A percentile compares a stretch with the other conserved stretches of the same genome.
phyloP scores from a whole-genome alignment of 2,113 vertebrate genomes.

The Salvelinus fontinalis region DNA sequence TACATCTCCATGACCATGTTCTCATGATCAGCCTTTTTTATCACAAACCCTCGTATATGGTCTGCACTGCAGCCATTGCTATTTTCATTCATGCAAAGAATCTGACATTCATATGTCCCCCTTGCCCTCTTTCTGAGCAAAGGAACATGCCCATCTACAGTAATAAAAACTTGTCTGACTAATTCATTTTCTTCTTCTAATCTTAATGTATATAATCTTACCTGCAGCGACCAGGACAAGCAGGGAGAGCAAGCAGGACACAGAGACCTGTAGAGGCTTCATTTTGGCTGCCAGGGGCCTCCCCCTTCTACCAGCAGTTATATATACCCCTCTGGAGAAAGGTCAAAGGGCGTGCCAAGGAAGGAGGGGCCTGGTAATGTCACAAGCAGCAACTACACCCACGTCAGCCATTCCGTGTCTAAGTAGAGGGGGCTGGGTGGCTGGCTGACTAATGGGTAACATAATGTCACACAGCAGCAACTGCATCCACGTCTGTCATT shows the following conservation, averaged over 20 bases:
- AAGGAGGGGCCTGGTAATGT: slow-evolving; percentile 36
- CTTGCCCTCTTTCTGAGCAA: too few species aligned
- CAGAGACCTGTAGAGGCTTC: slow-evolving; percentile 57
- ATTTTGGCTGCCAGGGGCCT: slow-evolving; percentile 72
- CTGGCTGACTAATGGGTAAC: slow-evolving; percentile 31
- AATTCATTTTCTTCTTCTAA: neutral
- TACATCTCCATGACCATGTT: too few species aligned
- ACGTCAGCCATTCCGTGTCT: neutral
- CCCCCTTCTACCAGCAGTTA: slow-evolving; percentile 41
- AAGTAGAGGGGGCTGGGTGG: slow-evolving; percentile 11
- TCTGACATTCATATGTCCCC: too few species aligned
- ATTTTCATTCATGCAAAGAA: too few species aligned
- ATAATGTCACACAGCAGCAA: slow-evolving; percentile 24
- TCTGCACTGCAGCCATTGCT: too few species aligned
- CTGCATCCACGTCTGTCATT: slow-evolving; percentile 28
- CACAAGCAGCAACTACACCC: slow-evolving; percentile 39
- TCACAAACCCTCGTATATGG: neutral
- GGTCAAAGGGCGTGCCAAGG: slow-evolving; percentile 57
- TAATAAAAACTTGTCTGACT: too few species aligned
- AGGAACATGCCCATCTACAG: neutral
- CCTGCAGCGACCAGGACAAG: slow-evolving; percentile 66
- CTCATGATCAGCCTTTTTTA: too few species aligned
- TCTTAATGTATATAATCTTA: slow-evolving; percentile 35
- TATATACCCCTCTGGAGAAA: slow-evolving; percentile 68
- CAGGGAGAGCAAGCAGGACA: slow-evolving; percentile 63